Evolutionary conservation across 2,797 vertebrate genomes (phyloP).

Genomic region (Mormyrops boulengeri): DNA sequence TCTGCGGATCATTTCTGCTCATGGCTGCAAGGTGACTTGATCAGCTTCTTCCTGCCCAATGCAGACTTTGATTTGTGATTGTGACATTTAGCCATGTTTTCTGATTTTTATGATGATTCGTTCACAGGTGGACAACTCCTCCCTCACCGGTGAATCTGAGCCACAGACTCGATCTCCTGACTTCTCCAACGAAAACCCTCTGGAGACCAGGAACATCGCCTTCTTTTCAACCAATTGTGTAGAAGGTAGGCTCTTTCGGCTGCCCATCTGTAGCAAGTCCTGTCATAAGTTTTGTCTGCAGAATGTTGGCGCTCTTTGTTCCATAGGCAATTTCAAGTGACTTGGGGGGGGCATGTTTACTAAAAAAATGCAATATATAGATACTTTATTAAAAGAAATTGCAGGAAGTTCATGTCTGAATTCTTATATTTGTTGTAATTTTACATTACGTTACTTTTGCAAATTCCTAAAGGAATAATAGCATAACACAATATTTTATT

Average conservation of each 20-base stretch:
- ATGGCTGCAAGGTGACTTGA: constrained; percentile 73
- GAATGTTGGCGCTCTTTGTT: neutral
- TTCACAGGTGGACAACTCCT: constrained; percentile 77
- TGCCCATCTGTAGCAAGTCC: neutral
- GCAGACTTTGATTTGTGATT: neutral
- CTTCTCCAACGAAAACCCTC: constrained; percentile 75
- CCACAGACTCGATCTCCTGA: constrained; percentile 80
- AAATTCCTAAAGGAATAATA: neutral
- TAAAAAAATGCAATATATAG: neutral
- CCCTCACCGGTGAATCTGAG: constrained; percentile 79
- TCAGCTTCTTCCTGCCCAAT: neutral
- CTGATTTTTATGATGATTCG: neutral
- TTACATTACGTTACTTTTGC: neutral
- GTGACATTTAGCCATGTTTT: neutral
- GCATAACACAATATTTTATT: neutral
- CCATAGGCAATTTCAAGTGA: neutral
- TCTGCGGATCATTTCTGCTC: constrained; percentile 70
- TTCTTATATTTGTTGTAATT: neutral
- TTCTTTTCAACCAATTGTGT: constrained; percentile 85
- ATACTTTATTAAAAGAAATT: neutral
- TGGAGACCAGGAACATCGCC: constrained; percentile 79
- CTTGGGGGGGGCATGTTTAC: too few species aligned
- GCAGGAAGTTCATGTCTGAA: neutral
- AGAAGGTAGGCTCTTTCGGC: constrained; percentile 58
- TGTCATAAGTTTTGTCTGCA: neutral